Evolutionary conservation across 2,888 invertebrate genomes (phyloP), one percentile per base, ranked within the genome.

Genomic region (Apoderus coryli): DNA sequence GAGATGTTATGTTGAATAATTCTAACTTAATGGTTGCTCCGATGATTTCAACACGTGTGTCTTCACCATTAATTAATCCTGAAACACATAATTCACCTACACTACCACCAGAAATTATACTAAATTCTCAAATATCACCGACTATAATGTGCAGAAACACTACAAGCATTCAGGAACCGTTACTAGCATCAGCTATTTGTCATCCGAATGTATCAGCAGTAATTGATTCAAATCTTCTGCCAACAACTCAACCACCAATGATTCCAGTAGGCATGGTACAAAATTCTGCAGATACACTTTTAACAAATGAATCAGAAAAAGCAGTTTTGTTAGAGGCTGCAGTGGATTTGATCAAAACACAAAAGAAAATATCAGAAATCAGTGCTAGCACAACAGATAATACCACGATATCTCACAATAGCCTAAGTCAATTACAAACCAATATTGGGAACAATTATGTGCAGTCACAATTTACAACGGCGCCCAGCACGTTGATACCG

Each of bases 241-340:
- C 15, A 33, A 4, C 40, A 37, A 29, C 35, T 36, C 16, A 15
- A 35, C 3, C 27, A 42, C 3, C 3, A 16, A 7, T 16, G 29
- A 32, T 4, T 27, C 27, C 16, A 22, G 31, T 59, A 59, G 22
- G 55, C 19, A 6, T 7, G n/a, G n/a, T n/a, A 19, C 6, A 6
- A 7, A 16, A 26, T 53, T 23, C 33, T 11, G 22, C 34, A 7
- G 32, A 35, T 16, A 32, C 26, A 22, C 36, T 59, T 14, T 32
- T 47, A 5, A 66, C 69, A 25, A 64, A 68, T 2, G 67, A 72
- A 14, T 70, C 74, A 14, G 74, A 75, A 43, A 78, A 79, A 41
- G 74, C 73, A n/a, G 76, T 80, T 67, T 67, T 80, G 25, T 61
- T 79, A 31, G 76, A 75, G 50, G 79, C 79, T 4, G 75, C 76